phyloP scores from a whole-genome alignment of 2,113 vertebrate genomes.

The human (Homo sapiens) region GRCh38 chr9:28264001-28264500 shows the following conservation, averaged over 20 bases:
- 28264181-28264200: neutral
- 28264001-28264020: neutral
- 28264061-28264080: neutral
- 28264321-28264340: neutral
- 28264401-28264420: neutral
- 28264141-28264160: neutral
- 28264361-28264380: neutral
- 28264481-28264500: neutral
- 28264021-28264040: neutral
- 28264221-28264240: neutral
- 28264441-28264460: neutral
- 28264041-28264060: neutral
- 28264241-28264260: neutral
- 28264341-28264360: neutral
- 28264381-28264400: neutral
- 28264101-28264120: slow-evolving; percentile 23
- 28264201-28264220: neutral
- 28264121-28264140: neutral
- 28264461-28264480: neutral
- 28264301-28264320: neutral
- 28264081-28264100: neutral
- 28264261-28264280: slow-evolving; percentile 1
- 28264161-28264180: neutral
- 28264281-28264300: neutral
- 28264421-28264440: neutral